Conservation (phyloP, 2,888 invertebrate genomes). For the Laspeyria flexula region DNA sequence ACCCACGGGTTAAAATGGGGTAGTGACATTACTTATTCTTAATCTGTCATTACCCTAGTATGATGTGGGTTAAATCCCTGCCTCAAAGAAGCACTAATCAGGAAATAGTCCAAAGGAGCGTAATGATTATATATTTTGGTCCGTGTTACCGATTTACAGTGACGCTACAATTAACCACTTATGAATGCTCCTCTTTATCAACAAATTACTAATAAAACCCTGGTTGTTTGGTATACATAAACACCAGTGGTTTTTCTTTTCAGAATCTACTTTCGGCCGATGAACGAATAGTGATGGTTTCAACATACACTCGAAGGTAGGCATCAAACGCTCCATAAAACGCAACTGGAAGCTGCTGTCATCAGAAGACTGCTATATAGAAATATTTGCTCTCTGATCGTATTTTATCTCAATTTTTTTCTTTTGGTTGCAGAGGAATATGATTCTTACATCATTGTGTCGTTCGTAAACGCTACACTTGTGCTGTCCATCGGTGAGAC, state of each 20-base stretch:
- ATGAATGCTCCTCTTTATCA: conserved; percentile 82
- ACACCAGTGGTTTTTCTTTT: conserved; percentile 97
- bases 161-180: conserved; percentile 80
- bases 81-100: not conserved
- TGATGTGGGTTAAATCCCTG: too few relatives aligned
- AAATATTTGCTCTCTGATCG: conserved; percentile 30
- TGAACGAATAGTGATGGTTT: conserved; percentile 74
- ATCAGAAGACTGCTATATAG: conserved; percentile 52
- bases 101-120: conserved; percentile 52
- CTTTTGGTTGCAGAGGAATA: conserved; percentile 96
- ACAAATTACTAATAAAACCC: conserved; percentile 86
- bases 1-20: too few relatives aligned
- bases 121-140: conserved; percentile 83
- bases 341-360: conserved; percentile 63
- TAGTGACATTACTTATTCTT: too few relatives aligned
- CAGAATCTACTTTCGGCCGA: conserved; percentile 87
- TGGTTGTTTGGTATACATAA: conserved; percentile 90
- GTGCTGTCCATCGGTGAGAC: conserved; percentile 99
- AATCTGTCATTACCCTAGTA: too few relatives aligned
- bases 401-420: conserved; percentile 61
- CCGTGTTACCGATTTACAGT: conserved; percentile 84
- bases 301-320: conserved; percentile 75
- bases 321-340: conserved; percentile 63
- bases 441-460: conserved; percentile 99
- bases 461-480: conserved; percentile 98